Base-by-base conservation (phyloP, 2,113 vertebrate species). In the Pomatorhinus ruficollis region DNA sequence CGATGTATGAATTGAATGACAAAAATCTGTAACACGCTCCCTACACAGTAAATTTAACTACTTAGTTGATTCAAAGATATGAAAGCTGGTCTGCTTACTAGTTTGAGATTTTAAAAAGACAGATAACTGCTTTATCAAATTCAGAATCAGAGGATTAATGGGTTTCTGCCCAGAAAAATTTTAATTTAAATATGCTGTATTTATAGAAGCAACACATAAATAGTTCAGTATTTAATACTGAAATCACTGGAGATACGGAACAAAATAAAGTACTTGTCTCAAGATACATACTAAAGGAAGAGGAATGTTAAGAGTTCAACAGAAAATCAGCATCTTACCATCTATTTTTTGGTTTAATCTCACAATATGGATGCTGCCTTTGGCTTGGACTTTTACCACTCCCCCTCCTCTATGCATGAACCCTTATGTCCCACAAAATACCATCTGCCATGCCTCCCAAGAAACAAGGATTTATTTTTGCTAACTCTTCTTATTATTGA, bases 11-110 rank as follows among this genome's bases (percentile, higher is more conserved):
- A 68, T 0, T 90, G 83, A 95, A 95, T 93, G 92, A 94, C 86
- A 93, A 90, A 94, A 90, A 68, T 68, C 95, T 60, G 61, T 68
- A 92, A 89, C 61, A 83, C 15, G 66, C 27, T 37, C 89, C 96
- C 93, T 81, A 96, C 65, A 9, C 64, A 53, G 49, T 39, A 84
- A 66, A 71, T 71, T 68, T 68, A 93, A 63, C 72, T 44, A 88
- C 44, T 90, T 87, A 94, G 95, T 69, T 93, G 63, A 95, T 33
- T 81, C n/a, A 63, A 61, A 88, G 52, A 59, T 66, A 90, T 24
- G 28, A 96, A 93, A 88, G 39, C 47, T 64, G 25, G 35, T 15
- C 47, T 92, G 39, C 49, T 89, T 83, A 64, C 21, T 52, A 49
- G 56, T 60, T 69, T 24, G 24, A 88, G 31, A 65, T 80, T 83